Percentiles rank a stretch among this genome's conserved stretches.
These are phyloP conservation scores for Cylloceria caligata DNA, from an alignment of 2,888 invertebrate species.

Conservation along the genomic window DNA sequence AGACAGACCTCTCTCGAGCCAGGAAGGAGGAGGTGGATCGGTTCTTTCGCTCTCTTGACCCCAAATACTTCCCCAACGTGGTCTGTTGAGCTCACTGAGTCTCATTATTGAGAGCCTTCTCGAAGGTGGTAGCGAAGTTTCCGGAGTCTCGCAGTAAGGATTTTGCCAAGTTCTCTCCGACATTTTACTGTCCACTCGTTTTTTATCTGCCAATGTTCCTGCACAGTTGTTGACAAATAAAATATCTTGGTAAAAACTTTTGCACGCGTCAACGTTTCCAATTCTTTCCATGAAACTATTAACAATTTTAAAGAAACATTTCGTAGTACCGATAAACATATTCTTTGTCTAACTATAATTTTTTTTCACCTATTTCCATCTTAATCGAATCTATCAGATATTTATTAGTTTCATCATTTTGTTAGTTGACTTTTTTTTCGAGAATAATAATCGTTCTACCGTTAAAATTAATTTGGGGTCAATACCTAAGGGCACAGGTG, in stretches of 20 bases:
- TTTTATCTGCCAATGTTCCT: constrained; percentile 52
- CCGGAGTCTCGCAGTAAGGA: constrained; percentile 78
- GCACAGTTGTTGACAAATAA: neutral
- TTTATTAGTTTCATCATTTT: too few species aligned
- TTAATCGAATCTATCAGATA: too few species aligned
- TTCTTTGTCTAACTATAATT: too few species aligned
- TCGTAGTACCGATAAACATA: too few species aligned
- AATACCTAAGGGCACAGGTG: constrained; percentile 69
- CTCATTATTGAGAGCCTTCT: constrained; percentile 75
- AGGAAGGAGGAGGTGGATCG: constrained; percentile 82
- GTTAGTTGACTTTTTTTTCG: too few species aligned
- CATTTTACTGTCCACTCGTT: constrained; percentile 69
- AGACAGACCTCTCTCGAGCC: constrained; percentile 83
- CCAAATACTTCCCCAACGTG: constrained; percentile 82
- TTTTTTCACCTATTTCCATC: too few species aligned
- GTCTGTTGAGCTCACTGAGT: constrained; percentile 80
- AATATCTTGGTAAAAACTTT: neutral
- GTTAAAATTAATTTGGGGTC: constrained; percentile 72
- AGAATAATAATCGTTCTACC: too few species aligned
- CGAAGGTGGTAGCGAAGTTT: constrained; percentile 78
- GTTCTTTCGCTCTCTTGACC: constrained; percentile 77
- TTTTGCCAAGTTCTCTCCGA: constrained; percentile 80
- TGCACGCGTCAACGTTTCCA: too few species aligned
- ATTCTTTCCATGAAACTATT: neutral
- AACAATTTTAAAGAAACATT: too few species aligned